Percentiles rank a stretch among this genome's conserved stretches.
Evolutionary conservation across 1,140 invertebrate species (phyloP).

Genomic region (Trinorchestia longiramus): DNA sequence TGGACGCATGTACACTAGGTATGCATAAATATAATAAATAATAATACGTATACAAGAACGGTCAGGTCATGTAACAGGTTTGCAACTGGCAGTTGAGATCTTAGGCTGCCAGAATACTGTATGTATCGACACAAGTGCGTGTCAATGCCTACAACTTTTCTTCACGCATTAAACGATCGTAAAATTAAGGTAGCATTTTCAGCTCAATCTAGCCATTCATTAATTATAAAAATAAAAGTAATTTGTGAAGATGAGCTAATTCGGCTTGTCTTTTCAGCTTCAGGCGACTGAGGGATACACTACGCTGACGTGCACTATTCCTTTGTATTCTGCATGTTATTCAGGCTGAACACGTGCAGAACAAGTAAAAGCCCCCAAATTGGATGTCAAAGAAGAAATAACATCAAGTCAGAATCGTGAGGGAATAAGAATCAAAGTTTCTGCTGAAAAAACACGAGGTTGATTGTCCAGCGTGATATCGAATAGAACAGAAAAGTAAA

Average conservation of each 20-base stretch:
- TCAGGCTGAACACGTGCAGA: too few relatives aligned
- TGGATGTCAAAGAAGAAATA: background rate
- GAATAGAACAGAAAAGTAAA: background rate
- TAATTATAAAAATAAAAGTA: too few relatives aligned
- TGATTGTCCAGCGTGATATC: background rate
- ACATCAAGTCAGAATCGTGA: background rate
- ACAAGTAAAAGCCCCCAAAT: too few relatives aligned
- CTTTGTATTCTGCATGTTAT: too few relatives aligned
- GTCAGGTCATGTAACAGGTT: background rate
- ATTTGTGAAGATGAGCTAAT: too few relatives aligned
- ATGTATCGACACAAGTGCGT: background rate
- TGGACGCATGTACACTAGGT: background rate
- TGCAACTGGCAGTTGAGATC: background rate
- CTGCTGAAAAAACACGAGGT: background rate
- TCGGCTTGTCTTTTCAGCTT: too few relatives aligned
- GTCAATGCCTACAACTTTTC: background rate
- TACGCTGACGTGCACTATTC: too few relatives aligned
- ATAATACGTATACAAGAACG: background rate
- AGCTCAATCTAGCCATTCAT: too few relatives aligned
- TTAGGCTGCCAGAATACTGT: background rate
- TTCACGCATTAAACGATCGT: background rate
- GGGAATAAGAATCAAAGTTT: background rate
- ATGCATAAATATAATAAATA: background rate
- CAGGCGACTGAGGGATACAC: too few relatives aligned
- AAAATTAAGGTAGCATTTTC: background rate